Evolutionary conservation across 2,888 invertebrate genomes (phyloP).

Genomic region (Apodemia zela): DNA sequence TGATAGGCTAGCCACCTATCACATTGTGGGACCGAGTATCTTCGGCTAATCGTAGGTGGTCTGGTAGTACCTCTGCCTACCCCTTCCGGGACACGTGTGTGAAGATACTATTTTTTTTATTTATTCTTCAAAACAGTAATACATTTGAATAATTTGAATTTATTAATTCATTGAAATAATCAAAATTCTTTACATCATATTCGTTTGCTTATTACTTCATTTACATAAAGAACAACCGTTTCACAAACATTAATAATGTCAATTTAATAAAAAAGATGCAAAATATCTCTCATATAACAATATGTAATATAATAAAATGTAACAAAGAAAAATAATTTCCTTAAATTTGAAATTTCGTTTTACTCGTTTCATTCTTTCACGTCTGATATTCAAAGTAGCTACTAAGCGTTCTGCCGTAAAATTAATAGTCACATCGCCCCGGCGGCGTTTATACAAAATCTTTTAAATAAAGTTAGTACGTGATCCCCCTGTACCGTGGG

Average conservation of each 20-base stretch:
- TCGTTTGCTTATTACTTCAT: not conserved
- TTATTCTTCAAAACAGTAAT: too few relatives aligned
- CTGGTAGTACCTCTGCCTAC: too few relatives aligned
- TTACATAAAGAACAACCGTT: not conserved
- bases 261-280: not conserved
- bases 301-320: too few relatives aligned
- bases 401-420: slow-evolving; percentile 52
- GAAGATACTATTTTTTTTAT: too few relatives aligned
- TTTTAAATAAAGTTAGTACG: slow-evolving; percentile 72
- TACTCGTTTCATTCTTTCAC: slow-evolving; percentile 40
- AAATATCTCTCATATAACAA: not conserved
- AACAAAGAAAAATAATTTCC: slow-evolving; percentile 16
- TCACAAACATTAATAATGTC: not conserved
- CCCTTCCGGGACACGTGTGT: too few relatives aligned
- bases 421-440: slow-evolving; percentile 59
- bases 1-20: too few relatives aligned
- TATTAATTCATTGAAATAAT: not conserved
- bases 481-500: slow-evolving; percentile 49
- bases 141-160: too few relatives aligned
- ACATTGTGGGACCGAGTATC: too few relatives aligned
- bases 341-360: slow-evolving; percentile 18
- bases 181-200: not conserved
- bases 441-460: slow-evolving; percentile 61
- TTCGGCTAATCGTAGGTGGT: too few relatives aligned
- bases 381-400: slow-evolving; percentile 43